A percentile compares a stretch with the other conserved stretches of the same genome.
Conservation (phyloP, 2,888 invertebrate genomes). For the Acanthosoma haemorrhoidale region DNA sequence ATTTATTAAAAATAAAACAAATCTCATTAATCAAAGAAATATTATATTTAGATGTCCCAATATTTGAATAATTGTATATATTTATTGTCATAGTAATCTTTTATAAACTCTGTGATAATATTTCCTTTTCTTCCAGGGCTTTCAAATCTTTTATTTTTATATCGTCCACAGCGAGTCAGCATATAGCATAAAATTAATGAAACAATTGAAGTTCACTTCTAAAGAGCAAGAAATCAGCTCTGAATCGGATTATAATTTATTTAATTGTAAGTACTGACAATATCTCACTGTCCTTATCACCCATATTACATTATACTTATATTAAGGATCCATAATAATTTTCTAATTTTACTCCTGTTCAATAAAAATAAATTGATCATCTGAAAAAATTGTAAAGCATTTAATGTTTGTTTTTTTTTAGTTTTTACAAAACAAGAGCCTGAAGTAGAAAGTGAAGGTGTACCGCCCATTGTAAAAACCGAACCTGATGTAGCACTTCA, state of each 20-base stretch:
- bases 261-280: slow-evolving; percentile 53
- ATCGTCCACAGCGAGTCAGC: slow-evolving; percentile 54
- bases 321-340: too few relatives aligned
- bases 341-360: too few relatives aligned
- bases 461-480: slow-evolving; percentile 46
- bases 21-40: too few relatives aligned
- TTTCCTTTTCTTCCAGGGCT: slow-evolving; percentile 49
- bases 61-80: too few relatives aligned
- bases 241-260: slow-evolving; percentile 54
- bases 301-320: too few relatives aligned
- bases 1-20: too few relatives aligned
- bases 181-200: slow-evolving; percentile 48
- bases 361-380: background rate
- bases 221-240: slow-evolving; percentile 48
- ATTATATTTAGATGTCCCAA: too few relatives aligned
- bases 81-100: too few relatives aligned
- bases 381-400: background rate
- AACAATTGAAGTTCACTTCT: slow-evolving; percentile 48
- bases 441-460: slow-evolving; percentile 60
- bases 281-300: background rate
- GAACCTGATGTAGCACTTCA: slow-evolving; percentile 41
- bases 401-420: slow-evolving; percentile 42
- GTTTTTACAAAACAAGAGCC: slow-evolving; percentile 60
- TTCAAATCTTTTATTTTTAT: slow-evolving; percentile 56
- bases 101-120: too few relatives aligned